Conservation (phyloP, 2,888 invertebrate species). For the Boloria selene region DNA sequence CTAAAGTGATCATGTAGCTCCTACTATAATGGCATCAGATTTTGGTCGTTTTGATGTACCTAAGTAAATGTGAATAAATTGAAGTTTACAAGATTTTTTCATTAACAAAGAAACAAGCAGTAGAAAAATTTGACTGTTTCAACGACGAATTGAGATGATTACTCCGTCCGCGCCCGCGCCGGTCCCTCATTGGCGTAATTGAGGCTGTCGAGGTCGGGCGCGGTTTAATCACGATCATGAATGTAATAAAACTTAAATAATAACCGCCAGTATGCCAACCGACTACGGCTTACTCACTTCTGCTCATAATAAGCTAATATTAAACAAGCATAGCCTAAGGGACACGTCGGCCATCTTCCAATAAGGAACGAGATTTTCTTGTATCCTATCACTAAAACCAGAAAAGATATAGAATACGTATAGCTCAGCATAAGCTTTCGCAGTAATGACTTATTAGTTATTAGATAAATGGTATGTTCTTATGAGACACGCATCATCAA, state of each 20-base stretch:
- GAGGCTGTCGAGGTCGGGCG: conserved; percentile 66
- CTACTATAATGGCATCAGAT: no score
- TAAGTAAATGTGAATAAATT: no score
- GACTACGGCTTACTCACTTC: conserved; percentile 16
- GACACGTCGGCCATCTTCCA: neutral
- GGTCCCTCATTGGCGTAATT: conserved; percentile 71
- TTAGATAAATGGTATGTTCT: no score
- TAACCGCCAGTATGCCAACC: conserved; percentile 37
- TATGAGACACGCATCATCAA: no score
- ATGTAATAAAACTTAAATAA: conserved; percentile 56
- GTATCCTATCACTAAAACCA: no score
- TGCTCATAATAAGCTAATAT: conserved; percentile 16
- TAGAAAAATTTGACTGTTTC: conserved; percentile 12
- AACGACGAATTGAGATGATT: conserved; percentile 56
- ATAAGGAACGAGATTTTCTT: no score
- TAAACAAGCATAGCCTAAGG: neutral
- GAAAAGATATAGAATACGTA: no score
- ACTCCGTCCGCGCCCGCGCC: conserved; percentile 47
- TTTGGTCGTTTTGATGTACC: no score
- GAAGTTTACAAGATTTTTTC: no score
- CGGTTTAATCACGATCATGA: conserved; percentile 70
- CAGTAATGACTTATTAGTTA: no score
- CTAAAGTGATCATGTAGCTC: no score
- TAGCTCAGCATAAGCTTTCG: no score
- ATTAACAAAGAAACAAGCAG: neutral